These are phyloP conservation scores for Pheosia tremula DNA, from an alignment of 2,888 invertebrate genomes.

Conservation along the genomic window DNA sequence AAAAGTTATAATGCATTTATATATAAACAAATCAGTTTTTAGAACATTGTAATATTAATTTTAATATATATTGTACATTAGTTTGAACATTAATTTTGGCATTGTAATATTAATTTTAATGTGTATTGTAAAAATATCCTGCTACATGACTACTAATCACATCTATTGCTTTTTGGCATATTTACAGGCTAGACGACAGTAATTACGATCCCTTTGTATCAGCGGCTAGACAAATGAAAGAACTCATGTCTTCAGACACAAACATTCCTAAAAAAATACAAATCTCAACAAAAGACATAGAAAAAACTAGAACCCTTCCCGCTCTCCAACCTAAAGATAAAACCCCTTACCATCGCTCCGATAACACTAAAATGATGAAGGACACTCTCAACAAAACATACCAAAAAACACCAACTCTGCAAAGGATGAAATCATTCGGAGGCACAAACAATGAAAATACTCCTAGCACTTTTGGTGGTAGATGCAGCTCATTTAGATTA, in stretches of 20 bases:
- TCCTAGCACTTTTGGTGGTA: constrained; percentile 65
- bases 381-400: constrained; percentile 79
- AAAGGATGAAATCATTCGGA: constrained; percentile 81
- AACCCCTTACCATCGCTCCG: constrained; percentile 58
- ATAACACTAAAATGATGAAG: constrained; percentile 78
- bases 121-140: too few relatives aligned
- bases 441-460: constrained; percentile 70
- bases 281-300: constrained; percentile 70
- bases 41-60: too few relatives aligned
- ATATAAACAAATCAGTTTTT: too few relatives aligned
- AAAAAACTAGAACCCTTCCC: constrained; percentile 65
- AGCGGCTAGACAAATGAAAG: constrained; percentile 92
- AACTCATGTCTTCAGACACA: constrained; percentile 89
- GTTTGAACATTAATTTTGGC: too few relatives aligned
- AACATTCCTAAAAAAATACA: constrained; percentile 76
- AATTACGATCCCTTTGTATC: constrained; percentile 91
- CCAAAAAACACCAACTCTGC: constrained; percentile 80
- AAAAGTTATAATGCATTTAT: background rate
- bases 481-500: constrained; percentile 77
- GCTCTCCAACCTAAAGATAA: constrained; percentile 73
- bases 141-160: too few relatives aligned
- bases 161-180: too few relatives aligned
- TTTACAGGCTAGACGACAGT: constrained; percentile 79
- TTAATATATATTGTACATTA: too few relatives aligned
- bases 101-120: too few relatives aligned